A percentile compares a stretch with the other conserved stretches of the same genome.
These are phyloP conservation scores for Dryobotodes eremita DNA, from an alignment of 2,888 invertebrate genomes.

Conservation along the genomic window DNA sequence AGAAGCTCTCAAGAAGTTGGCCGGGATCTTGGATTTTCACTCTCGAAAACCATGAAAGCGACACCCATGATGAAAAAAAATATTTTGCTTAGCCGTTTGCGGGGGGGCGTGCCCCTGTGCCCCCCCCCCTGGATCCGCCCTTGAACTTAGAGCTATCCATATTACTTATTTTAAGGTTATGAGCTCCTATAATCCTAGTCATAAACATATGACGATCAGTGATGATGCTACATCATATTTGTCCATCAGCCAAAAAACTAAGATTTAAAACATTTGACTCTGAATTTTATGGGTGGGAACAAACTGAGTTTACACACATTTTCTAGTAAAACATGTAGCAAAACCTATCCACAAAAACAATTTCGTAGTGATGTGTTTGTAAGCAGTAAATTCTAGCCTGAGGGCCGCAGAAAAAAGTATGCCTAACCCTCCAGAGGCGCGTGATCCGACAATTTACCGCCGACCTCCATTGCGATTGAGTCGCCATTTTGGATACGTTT, in stretches of 20 bases:
- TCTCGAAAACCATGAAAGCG: no score
- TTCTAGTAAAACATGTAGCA: conserved; percentile 28
- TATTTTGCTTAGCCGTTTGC: no score
- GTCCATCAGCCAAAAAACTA: background rate
- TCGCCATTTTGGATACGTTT: conserved; percentile 63
- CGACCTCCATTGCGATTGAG: conserved; percentile 71
- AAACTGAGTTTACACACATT: background rate
- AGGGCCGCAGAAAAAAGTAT: conserved; percentile 81
- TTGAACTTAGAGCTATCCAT: background rate
- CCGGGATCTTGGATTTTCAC: no score
- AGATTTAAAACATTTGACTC: background rate
- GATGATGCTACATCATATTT: background rate
- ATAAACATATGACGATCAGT: background rate
- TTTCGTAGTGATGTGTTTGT: conserved; percentile 55
- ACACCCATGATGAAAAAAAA: no score
- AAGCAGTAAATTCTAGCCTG: conserved; percentile 79
- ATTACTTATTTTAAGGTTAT: background rate
- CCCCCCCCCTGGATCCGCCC: no score
- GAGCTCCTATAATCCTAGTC: background rate
- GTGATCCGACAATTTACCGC: conserved; percentile 79
- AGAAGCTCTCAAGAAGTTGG: no score
- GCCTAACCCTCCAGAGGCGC: conserved; percentile 76
- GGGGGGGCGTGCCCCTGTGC: no score
- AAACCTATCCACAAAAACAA: conserved; percentile 61
- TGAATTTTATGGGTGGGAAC: background rate